A percentile compares a stretch with the other conserved stretches of the same genome.
These are phyloP conservation scores for Coecobrya sp. DNA, from an alignment of 2,888 invertebrate species.

Conservation along the genomic window DNA sequence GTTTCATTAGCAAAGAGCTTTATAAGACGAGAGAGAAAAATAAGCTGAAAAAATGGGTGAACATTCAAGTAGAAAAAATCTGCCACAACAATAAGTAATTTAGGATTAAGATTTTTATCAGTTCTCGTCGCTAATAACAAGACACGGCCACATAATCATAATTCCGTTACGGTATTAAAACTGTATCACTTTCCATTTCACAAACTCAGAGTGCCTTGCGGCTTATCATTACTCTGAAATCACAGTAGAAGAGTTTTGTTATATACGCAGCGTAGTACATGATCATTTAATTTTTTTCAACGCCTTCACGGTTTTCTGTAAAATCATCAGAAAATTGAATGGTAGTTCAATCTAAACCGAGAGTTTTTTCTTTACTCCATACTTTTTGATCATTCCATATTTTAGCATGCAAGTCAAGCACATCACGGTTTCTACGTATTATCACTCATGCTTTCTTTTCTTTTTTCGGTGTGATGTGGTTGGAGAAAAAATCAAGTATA, in stretches of 20 bases:
- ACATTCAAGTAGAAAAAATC: not conserved
- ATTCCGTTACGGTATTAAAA: slow-evolving; percentile 2
- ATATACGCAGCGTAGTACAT: not conserved
- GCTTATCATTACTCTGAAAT: slow-evolving; percentile 61
- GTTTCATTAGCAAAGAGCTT: not conserved
- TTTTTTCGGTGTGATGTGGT: not conserved
- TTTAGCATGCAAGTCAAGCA: slow-evolving; percentile 70
- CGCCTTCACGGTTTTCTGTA: not conserved
- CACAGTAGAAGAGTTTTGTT: not conserved
- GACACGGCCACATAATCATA: not conserved
- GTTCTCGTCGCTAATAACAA: slow-evolving; percentile 4
- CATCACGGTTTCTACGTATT: slow-evolving; percentile 56
- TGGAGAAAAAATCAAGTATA: no score
- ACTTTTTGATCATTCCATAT: slow-evolving; percentile 21
- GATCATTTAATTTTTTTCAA: not conserved
- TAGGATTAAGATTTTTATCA: slow-evolving; percentile 77
- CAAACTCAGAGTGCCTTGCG: slow-evolving; percentile 41
- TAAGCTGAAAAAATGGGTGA: not conserved
- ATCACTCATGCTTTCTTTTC: slow-evolving; percentile 52
- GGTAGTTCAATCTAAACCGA: not conserved
- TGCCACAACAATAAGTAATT: slow-evolving; percentile 63
- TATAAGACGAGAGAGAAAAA: not conserved
- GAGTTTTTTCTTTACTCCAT: not conserved
- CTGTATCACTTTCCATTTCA: not conserved
- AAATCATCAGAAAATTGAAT: not conserved